phyloP scores from a whole-genome alignment of 2,797 vertebrate genomes.

The Hozukius guyotensis region DNA sequence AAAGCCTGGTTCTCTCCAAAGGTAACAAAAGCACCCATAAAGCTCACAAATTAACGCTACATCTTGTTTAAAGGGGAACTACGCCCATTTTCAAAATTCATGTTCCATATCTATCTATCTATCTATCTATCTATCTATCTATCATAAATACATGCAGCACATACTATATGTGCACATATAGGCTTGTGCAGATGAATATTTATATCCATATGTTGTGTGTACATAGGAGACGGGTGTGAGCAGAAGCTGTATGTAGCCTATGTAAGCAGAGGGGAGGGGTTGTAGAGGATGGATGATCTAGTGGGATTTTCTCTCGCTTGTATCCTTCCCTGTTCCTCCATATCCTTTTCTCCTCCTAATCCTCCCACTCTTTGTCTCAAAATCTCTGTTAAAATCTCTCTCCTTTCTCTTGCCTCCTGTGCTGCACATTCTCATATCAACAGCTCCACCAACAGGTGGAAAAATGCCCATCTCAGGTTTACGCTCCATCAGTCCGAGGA shows the following conservation, averaged over 20 bases:
- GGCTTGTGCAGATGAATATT: neutral
- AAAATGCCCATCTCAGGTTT: conserved; percentile 4
- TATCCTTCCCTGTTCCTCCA: conserved; percentile 53
- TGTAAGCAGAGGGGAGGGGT: conserved; percentile 22
- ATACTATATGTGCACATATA: neutral
- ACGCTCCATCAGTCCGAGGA: conserved; percentile 3
- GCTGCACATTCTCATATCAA: conserved; percentile 59
- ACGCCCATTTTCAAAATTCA: too few species aligned
- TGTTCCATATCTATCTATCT: too few species aligned
- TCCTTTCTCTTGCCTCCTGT: conserved; percentile 3
- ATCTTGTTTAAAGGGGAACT: too few species aligned
- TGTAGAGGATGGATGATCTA: conserved; percentile 39
- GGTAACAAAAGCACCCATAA: too few species aligned
- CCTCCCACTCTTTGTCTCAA: conserved; percentile 65
- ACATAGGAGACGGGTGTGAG: neutral
- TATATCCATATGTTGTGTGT: neutral
- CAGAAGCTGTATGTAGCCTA: conserved; percentile 5
- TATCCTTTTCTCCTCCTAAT: conserved; percentile 53
- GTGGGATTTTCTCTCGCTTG: conserved; percentile 40
- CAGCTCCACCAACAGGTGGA: conserved; percentile 81
- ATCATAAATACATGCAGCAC: neutral
- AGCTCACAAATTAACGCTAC: too few species aligned
- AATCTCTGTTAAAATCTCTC: conserved; percentile 58
- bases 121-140: neutral
- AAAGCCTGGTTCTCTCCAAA: too few species aligned